Base-by-base conservation (phyloP, 2,888 invertebrate genomes). In the Marronus borbonicus region DNA sequence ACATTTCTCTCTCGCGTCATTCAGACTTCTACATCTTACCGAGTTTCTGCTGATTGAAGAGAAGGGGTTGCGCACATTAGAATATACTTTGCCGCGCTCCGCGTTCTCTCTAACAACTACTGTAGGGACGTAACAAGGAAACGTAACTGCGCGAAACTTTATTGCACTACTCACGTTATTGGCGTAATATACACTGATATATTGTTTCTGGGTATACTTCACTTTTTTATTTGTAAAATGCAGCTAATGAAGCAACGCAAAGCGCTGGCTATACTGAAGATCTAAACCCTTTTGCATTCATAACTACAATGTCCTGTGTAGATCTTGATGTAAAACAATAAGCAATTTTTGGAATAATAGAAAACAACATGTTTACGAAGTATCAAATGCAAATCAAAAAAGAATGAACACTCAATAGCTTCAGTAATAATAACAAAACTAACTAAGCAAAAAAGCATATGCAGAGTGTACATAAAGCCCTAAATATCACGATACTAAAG, bases 1-100 rank as follows among this genome's bases (percentile, higher is more conserved):
- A 58, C 58, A 52, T 66, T 76, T 76, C 66, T 36, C 68, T 68
- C 68, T 14, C 68, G n/a, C 65, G 66, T 76, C 66, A 76, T 58
- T 74, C 72, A 72, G 58, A 60, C 60, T 60, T 72, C 55, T 58
- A 74, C 60, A 58, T 68, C 55, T 76, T n/a, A 39, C 66, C 20
- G 44, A 58, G 55, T 58, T 49, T 58, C 20, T 28, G 58, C 68
- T 66, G 76, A 60, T 76, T 76, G 72, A 74, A 74, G 44, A 49
- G 72, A 74, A 74, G 72, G 72, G 72, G 60, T 74, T 74, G 44
- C 44, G 39, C 28, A 62, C 60, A 60, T 60, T 74, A 74, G 60
- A 60, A 74, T 74, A 74, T 74, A 44, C 44, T 8, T 12, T 44
- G 10, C 44, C 44, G 44, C 44, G 10, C 44, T 44, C 44, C 44